These are phyloP conservation scores for Panopea generosa DNA, from an alignment of 2,888 invertebrate genomes.

Conservation along the genomic window DNA sequence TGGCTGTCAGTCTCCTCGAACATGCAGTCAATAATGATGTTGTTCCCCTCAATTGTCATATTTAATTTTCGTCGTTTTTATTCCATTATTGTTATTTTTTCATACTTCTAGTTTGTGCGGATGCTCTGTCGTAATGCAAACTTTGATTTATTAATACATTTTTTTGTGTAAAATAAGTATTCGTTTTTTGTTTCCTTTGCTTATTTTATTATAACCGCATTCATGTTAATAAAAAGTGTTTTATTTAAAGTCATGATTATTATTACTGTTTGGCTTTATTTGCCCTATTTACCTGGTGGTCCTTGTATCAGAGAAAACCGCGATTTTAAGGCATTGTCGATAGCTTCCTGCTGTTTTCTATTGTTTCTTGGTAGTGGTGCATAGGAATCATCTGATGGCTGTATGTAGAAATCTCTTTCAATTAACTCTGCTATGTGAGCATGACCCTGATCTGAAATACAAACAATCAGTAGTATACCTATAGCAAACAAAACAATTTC, in stretches of 20 bases:
- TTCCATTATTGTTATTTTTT: not conserved
- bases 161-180: no score
- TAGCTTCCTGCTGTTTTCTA: conserved; percentile 56
- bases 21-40: no score
- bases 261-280: no score
- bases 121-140: no score
- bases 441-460: conserved; percentile 18
- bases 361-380: conserved; percentile 56
- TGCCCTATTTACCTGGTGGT: conserved; percentile 65
- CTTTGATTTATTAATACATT: no score
- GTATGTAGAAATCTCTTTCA: conserved; percentile 21
- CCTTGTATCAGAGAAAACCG: conserved; percentile 68
- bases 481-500: not conserved
- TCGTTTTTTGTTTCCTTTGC: no score
- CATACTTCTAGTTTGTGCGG: no score
- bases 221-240: no score
- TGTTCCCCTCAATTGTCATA: no score
- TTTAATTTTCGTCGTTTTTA: not conserved
- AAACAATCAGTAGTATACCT: not conserved
- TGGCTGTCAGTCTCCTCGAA: no score
- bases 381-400: not conserved
- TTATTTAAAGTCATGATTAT: no score
- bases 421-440: not conserved
- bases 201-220: no score
- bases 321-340: conserved; percentile 56